These are phyloP conservation scores for Dolichopus griseipennis DNA, from an alignment of 2,888 invertebrate genomes.

Conservation along the genomic window DNA sequence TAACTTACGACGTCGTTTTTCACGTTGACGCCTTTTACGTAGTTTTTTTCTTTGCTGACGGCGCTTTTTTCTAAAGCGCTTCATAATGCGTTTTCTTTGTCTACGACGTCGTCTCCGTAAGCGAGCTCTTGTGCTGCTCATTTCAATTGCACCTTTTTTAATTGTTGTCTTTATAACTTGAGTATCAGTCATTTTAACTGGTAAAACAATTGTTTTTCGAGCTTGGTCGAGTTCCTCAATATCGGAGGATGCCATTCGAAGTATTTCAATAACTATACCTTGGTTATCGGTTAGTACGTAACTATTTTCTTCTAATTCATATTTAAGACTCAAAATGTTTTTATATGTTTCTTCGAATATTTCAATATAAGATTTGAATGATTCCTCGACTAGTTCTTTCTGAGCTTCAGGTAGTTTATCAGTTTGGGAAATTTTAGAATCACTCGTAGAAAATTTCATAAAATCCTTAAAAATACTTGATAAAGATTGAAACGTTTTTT, in stretches of 20 bases:
- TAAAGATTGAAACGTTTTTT: constrained; percentile 13
- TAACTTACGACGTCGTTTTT: not conserved
- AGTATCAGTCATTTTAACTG: not conserved
- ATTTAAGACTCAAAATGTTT: not conserved
- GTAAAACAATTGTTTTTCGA: not conserved
- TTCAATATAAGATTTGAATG: not conserved
- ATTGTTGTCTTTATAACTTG: not conserved
- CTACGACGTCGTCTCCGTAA: not conserved
- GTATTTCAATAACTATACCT: not conserved
- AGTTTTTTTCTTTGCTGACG: not conserved
- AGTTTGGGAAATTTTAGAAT: not conserved
- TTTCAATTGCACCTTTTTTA: not conserved
- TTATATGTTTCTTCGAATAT: not conserved
- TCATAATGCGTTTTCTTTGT: not conserved
- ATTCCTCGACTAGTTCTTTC: not conserved
- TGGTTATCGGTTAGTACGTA: not conserved
- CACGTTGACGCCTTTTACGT: not conserved
- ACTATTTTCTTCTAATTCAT: not conserved
- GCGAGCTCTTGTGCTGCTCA: not conserved
- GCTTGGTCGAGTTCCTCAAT: not conserved
- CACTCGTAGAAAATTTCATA: constrained; percentile 12
- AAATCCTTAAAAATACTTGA: constrained; percentile 15
- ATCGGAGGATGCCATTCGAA: not conserved
- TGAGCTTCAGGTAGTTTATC: not conserved
- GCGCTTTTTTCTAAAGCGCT: not conserved